These are phyloP conservation scores for Lerema accius DNA, from an alignment of 1,140 invertebrate species.

Conservation along the genomic window DNA sequence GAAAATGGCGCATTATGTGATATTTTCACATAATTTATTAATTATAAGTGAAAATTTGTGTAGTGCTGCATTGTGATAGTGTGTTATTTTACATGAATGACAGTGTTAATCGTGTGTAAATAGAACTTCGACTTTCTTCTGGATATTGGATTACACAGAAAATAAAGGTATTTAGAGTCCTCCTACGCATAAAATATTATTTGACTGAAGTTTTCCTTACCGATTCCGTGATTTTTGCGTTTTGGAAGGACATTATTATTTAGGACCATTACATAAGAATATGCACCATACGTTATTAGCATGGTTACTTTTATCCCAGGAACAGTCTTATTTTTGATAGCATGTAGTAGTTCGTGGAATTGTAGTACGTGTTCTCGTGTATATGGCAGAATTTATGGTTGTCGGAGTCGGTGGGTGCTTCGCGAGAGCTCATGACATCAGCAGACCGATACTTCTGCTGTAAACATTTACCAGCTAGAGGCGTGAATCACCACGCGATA, in stretches of 20 bases:
- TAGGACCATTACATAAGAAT: slow-evolving; percentile 71
- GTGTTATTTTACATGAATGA: slow-evolving; percentile 75
- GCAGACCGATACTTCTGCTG: slow-evolving; percentile 64
- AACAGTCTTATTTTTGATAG: slow-evolving; percentile 42
- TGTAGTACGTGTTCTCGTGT: slow-evolving; percentile 48
- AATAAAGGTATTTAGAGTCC: slow-evolving; percentile 77
- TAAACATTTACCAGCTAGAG: slow-evolving; percentile 70
- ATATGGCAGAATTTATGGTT: slow-evolving; percentile 41
- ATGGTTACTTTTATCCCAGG: slow-evolving; percentile 40
- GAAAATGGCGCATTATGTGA: slow-evolving; percentile 82
- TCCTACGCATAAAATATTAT: slow-evolving; percentile 71
- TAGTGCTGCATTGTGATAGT: slow-evolving; percentile 79
- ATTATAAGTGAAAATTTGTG: slow-evolving; percentile 80
- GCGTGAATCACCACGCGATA: slow-evolving; percentile 39
- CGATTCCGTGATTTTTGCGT: slow-evolving; percentile 3
- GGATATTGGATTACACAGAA: slow-evolving; percentile 82
- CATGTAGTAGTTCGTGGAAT: slow-evolving; percentile 52
- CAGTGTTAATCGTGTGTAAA: slow-evolving; percentile 76
- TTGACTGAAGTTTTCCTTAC: slow-evolving; percentile 37
- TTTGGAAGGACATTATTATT: slow-evolving; percentile 17
- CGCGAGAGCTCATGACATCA: slow-evolving; percentile 70
- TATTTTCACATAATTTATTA: slow-evolving; percentile 79
- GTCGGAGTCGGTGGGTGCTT: slow-evolving; percentile 50
- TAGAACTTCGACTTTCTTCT: slow-evolving; percentile 75
- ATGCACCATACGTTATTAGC: slow-evolving; percentile 35